phyloP scores from a whole-genome alignment of 2,113 vertebrate genomes.

The Cyphomyrus discorhynchus region DNA sequence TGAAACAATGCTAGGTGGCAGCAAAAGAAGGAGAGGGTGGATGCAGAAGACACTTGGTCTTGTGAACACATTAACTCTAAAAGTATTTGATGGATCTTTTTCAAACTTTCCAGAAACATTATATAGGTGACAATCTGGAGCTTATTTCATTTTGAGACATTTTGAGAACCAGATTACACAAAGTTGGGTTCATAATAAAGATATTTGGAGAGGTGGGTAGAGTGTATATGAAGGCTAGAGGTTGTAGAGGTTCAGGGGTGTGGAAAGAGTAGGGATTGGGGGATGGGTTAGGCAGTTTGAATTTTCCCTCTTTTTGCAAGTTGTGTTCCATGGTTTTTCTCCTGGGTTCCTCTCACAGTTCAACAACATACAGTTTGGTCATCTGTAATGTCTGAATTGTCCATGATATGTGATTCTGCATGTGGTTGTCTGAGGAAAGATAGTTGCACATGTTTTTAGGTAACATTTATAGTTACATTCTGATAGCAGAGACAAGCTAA shows the following conservation, averaged over 20 bases:
- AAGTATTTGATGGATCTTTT: background rate
- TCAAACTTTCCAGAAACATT: background rate
- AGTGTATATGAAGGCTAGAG: background rate
- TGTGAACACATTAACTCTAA: background rate
- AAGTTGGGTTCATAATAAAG: background rate
- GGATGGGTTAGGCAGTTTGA: background rate
- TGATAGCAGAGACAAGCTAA: background rate
- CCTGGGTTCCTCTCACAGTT: background rate
- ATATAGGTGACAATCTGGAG: background rate
- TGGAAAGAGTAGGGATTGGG: background rate
- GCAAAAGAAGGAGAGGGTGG: background rate
- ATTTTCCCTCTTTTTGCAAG: background rate
- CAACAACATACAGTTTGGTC: background rate
- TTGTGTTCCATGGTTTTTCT: background rate
- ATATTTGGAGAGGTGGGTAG: background rate
- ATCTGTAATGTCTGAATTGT: background rate
- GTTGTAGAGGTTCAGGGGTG: background rate
- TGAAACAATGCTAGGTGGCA: background rate
- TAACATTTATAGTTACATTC: background rate
- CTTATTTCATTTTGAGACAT: background rate
- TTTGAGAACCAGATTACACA: background rate
- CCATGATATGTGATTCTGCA: background rate
- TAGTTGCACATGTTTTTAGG: background rate
- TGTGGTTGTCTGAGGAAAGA: background rate
- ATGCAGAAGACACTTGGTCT: background rate